Conservation (phyloP, 2,113 vertebrate genomes). For the Paradisaea rubra region DNA sequence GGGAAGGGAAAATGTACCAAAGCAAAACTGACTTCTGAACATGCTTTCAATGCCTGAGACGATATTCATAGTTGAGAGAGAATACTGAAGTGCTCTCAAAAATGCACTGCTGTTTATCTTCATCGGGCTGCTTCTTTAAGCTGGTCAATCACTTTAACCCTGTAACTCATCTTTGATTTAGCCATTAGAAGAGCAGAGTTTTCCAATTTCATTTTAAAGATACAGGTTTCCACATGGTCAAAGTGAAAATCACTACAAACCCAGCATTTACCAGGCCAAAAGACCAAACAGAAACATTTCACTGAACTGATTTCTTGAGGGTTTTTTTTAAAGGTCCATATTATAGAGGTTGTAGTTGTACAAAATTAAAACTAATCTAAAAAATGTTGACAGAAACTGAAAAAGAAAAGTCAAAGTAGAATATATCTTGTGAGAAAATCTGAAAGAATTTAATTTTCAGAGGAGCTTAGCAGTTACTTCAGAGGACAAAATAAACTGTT, state of each 20-base stretch:
- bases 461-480: not conserved
- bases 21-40: not conserved
- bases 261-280: not conserved
- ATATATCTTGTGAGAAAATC: not conserved
- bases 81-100: not conserved
- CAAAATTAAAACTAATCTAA: not conserved
- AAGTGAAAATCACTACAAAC: not conserved
- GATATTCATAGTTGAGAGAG: not conserved
- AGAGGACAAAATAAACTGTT: not conserved
- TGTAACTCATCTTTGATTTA: not conserved
- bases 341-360: not conserved
- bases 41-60: not conserved
- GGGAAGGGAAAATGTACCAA: not conserved
- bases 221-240: not conserved
- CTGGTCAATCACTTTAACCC: not conserved
- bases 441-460: not conserved
- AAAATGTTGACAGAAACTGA: not conserved
- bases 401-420: not conserved
- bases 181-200: not conserved
- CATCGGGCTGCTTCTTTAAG: not conserved
- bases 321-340: not conserved
- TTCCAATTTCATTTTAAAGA: not conserved
- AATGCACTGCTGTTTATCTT: rapidly evolving
- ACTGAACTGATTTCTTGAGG: not conserved
- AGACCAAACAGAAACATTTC: not conserved